Conservation (phyloP, 2,797 vertebrate genomes). For the Enteromius thamalakanensis region DNA sequence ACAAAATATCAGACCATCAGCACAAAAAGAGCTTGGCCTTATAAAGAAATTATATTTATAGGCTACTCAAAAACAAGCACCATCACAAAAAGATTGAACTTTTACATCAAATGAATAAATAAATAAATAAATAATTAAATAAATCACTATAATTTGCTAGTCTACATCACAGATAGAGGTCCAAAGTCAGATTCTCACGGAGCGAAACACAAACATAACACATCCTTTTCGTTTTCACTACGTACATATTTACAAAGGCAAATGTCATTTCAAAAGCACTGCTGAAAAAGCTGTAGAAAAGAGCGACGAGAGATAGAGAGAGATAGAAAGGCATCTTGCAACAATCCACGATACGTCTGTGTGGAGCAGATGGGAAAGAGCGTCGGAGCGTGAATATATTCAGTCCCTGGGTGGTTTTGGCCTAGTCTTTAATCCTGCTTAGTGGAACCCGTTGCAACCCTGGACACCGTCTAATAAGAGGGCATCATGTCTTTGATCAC, state of each 20-base stretch:
- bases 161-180: constrained; percentile 58
- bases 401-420: constrained; percentile 90
- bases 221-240: constrained; percentile 60
- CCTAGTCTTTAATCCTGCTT: constrained; percentile 76
- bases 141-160: constrained; percentile 52
- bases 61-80: constrained; percentile 53
- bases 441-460: constrained; percentile 70
- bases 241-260: constrained; percentile 78
- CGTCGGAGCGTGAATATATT: constrained; percentile 80
- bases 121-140: constrained; percentile 47
- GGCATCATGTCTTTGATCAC: constrained; percentile 92
- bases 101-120: constrained; percentile 49
- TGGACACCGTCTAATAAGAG: constrained; percentile 75
- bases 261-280: constrained; percentile 76
- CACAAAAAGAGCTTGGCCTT: constrained; percentile 39
- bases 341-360: constrained; percentile 70
- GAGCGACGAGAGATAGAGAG: constrained; percentile 67
- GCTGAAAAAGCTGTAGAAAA: constrained; percentile 79
- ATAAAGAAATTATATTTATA: not conserved
- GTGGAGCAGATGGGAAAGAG: constrained; percentile 62
- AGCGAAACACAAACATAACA: constrained; percentile 73
- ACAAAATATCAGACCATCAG: constrained; percentile 33
- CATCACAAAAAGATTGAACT: constrained; percentile 47
- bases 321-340: constrained; percentile 71
- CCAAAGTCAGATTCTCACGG: constrained; percentile 66